Conservation (phyloP, 2,113 vertebrate genomes). For the Aptenodytes forsteri region DNA sequence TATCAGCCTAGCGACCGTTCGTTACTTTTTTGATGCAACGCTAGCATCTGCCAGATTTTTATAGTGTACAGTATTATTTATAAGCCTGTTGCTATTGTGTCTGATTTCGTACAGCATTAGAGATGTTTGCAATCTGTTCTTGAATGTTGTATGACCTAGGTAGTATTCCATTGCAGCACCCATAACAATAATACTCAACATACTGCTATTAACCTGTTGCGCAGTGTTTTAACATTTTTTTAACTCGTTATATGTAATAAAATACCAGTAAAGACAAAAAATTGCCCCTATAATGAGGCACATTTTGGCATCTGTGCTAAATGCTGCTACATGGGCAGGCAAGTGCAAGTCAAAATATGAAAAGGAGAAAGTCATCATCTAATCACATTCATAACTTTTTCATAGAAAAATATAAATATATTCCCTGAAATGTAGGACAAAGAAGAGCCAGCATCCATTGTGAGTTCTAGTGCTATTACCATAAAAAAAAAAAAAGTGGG, state of each 20-base stretch:
- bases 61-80: slow-evolving; percentile 22
- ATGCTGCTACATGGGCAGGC: slow-evolving; percentile 71
- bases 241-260: slow-evolving; percentile 67
- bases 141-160: slow-evolving; percentile 55
- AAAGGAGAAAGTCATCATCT: slow-evolving; percentile 63
- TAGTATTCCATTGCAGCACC: slow-evolving; percentile 71
- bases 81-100: slow-evolving; percentile 43
- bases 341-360: slow-evolving; percentile 76
- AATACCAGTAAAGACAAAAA: slow-evolving; percentile 71
- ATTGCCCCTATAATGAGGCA: slow-evolving; percentile 74
- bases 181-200: slow-evolving; percentile 68
- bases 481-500: not conserved
- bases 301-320: slow-evolving; percentile 79
- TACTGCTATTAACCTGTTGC: slow-evolving; percentile 59
- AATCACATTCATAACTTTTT: slow-evolving; percentile 77
- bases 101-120: slow-evolving; percentile 30
- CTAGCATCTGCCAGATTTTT: not conserved
- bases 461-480: slow-evolving; percentile 60
- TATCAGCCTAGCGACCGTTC: not conserved
- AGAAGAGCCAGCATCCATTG: slow-evolving; percentile 61
- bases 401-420: slow-evolving; percentile 84
- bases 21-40: not conserved
- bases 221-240: slow-evolving; percentile 49
- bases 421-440: slow-evolving; percentile 81
- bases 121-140: slow-evolving; percentile 45